Conservation (phyloP, 53 echinoderm and acorn worm species). For the Echinarachnius parma region DNA sequence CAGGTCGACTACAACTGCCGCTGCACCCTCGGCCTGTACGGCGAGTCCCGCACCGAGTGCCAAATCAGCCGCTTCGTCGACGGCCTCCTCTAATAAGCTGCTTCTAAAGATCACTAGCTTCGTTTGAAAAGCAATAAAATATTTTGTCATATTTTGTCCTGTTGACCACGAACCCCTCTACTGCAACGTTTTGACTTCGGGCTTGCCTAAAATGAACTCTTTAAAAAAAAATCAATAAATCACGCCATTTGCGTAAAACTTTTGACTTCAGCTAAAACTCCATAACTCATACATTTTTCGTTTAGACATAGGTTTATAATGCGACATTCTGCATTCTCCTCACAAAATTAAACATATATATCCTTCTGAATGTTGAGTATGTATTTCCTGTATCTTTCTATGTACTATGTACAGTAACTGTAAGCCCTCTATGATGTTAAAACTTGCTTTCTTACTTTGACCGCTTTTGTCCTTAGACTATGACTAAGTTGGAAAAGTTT, state of each 20-base stretch:
- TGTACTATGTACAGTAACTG: not conserved
- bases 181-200: too few species aligned
- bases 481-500: not conserved
- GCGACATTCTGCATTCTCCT: too few species aligned
- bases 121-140: not conserved
- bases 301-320: too few species aligned
- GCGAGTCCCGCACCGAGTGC: constrained; percentile 49
- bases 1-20: constrained; percentile 54
- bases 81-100: not conserved
- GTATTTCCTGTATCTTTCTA: not conserved
- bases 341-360: too few species aligned
- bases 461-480: not conserved
- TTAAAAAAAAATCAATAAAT: too few species aligned
- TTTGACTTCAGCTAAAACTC: too few species aligned
- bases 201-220: too few species aligned
- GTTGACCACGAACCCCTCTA: too few species aligned
- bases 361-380: too few species aligned
- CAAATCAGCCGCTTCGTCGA: constrained; percentile 31
- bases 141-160: too few species aligned
- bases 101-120: not conserved
- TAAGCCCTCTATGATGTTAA: not conserved
- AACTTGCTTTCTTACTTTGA: not conserved
- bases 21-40: constrained; percentile 58
- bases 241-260: too few species aligned
- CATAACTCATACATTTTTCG: too few species aligned